These are phyloP conservation scores for Anarhynchus alexandrinus DNA, from an alignment of 2,113 vertebrate species.

Conservation along the genomic window DNA sequence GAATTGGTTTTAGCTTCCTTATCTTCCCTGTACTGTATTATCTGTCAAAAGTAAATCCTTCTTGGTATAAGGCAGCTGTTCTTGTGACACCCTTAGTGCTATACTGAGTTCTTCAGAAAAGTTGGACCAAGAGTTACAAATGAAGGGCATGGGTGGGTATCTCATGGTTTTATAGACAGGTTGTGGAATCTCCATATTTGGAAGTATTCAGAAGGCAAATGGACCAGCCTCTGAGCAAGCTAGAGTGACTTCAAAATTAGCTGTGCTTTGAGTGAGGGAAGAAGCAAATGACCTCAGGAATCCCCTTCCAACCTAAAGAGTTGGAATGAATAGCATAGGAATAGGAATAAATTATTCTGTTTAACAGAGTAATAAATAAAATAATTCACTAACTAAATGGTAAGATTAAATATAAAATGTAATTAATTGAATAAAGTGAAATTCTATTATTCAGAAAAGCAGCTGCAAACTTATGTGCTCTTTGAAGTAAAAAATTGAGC, in stretches of 20 bases:
- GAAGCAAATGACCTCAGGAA: neutral
- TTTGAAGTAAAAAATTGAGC: constrained; percentile 38
- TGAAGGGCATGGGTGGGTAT: neutral
- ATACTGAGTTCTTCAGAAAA: neutral
- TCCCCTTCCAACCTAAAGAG: neutral
- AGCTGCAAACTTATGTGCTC: neutral
- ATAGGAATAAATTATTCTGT: neutral
- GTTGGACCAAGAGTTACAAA: neutral
- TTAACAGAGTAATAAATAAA: neutral
- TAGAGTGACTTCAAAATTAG: neutral
- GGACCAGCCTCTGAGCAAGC: neutral
- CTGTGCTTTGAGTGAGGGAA: neutral
- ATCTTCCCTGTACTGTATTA: neutral
- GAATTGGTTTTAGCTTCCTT: neutral
- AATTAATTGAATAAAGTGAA: neutral
- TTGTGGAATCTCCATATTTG: neutral
- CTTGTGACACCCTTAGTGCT: neutral
- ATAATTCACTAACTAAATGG: neutral
- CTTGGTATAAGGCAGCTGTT: neutral
- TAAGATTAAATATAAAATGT: neutral
- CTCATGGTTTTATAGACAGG: neutral
- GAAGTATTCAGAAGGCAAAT: neutral
- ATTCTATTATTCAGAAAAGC: neutral
- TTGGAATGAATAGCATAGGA: neutral
- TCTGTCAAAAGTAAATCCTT: neutral